phyloP scores from a whole-genome alignment of 2,888 invertebrate species.

The Lepidocyrtinus sp. region DNA sequence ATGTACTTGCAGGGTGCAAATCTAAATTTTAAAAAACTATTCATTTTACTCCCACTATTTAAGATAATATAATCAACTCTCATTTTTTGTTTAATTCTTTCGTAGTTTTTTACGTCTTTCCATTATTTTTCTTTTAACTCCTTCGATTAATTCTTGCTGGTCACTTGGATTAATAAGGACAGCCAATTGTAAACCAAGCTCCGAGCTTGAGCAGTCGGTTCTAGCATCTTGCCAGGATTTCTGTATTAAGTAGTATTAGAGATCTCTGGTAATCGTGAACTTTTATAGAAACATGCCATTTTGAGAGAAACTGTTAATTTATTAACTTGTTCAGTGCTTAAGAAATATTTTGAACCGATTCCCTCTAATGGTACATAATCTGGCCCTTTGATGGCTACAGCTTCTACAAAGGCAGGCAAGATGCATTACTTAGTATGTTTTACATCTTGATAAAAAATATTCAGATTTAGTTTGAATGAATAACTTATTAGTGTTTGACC shows the following conservation, averaged over 20 bases:
- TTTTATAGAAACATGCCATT: too few relatives aligned
- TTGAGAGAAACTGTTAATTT: too few relatives aligned
- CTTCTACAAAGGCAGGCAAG: background rate
- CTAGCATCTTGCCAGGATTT: background rate
- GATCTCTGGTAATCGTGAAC: too few relatives aligned
- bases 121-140: slow-evolving; percentile 16
- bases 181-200: background rate
- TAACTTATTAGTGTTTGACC: too few relatives aligned
- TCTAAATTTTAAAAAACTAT: background rate
- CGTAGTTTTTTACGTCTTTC: slow-evolving; percentile 13
- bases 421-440: background rate
- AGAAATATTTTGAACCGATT: background rate
- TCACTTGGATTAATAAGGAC: background rate
- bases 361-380: background rate
- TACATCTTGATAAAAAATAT: slow-evolving; percentile 20
- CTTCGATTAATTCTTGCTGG: background rate
- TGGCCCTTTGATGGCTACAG: too few relatives aligned
- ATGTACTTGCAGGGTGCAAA: slow-evolving; percentile 34
- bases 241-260: too few relatives aligned
- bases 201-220: background rate
- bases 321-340: background rate
- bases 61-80: background rate
- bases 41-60: background rate
- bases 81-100: background rate
- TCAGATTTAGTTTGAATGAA: too few relatives aligned